These are phyloP conservation scores for Montipora sp. DNA, from an alignment of 64 coral and sea anemone genomes.

Conservation along the genomic window DNA sequence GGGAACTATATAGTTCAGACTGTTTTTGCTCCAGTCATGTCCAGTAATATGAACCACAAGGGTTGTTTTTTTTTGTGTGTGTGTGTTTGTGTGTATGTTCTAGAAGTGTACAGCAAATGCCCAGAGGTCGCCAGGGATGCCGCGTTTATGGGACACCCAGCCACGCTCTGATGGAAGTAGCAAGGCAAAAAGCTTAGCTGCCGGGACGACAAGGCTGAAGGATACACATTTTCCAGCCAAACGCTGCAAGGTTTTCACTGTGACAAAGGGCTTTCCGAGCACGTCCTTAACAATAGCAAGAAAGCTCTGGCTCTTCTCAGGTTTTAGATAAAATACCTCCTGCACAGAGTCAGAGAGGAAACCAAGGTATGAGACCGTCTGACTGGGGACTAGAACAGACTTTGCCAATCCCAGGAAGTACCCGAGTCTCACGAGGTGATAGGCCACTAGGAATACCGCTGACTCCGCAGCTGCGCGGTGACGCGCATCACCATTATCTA, in stretches of 20 bases:
- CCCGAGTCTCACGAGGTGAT: slow-evolving; percentile 24
- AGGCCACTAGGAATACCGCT: slow-evolving; percentile 35
- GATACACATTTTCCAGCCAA: no score
- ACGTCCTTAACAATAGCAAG: no score
- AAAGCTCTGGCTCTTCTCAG: no score
- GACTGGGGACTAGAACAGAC: background rate
- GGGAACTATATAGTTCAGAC: background rate
- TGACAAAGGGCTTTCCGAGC: no score
- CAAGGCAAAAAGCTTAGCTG: background rate
- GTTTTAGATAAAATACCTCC: no score
- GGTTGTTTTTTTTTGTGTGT: background rate
- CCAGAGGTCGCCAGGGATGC: background rate
- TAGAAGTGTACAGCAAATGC: no score
- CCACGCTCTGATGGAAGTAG: background rate
- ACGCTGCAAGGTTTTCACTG: no score
- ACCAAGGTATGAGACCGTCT: slow-evolving; percentile 30
- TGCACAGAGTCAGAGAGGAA: slow-evolving; percentile 5
- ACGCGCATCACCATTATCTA: slow-evolving; percentile 25
- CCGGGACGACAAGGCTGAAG: slow-evolving; percentile 39
- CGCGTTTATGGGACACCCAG: background rate
- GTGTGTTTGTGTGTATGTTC: no score
- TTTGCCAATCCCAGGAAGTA: background rate
- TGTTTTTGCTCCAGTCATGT: no score
- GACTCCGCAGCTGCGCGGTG: slow-evolving; percentile 48
- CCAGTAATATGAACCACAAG: no score